These are phyloP conservation scores for Pomatorhinus ruficollis DNA, from an alignment of 2,113 vertebrate species.

Conservation along the genomic window DNA sequence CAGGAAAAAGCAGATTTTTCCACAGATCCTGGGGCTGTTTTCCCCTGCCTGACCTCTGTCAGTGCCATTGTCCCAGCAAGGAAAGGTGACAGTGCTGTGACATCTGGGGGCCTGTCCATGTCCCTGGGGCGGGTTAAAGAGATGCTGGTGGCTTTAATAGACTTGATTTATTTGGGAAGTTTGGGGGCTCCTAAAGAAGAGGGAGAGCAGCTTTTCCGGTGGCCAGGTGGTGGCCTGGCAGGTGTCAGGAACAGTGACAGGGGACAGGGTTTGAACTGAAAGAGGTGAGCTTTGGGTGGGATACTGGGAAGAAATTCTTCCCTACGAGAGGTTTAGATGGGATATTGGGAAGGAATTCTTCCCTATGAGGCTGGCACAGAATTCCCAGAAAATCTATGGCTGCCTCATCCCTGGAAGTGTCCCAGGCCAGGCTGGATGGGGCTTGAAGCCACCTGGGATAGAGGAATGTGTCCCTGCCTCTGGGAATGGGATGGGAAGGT, in stretches of 20 bases:
- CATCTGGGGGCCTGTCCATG: background rate
- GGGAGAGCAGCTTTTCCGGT: background rate
- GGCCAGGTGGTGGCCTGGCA: background rate
- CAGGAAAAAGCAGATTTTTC: background rate
- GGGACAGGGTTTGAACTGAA: accelerated
- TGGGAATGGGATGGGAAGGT: background rate
- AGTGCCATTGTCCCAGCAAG: no score
- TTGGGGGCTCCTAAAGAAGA: no score
- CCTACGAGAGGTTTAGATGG: no score
- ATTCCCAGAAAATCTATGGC: background rate
- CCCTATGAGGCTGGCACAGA: background rate
- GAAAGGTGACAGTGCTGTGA: background rate
- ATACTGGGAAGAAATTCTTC: background rate
- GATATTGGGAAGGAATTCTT: background rate
- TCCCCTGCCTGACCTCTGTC: background rate
- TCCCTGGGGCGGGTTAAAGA: no score
- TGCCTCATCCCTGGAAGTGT: background rate
- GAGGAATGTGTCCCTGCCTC: background rate
- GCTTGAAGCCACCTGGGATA: background rate
- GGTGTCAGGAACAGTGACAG: background rate
- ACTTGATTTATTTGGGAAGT: background rate
- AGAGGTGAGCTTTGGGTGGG: background rate
- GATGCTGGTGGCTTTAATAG: background rate
- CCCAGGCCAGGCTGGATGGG: background rate
- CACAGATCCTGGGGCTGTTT: background rate